Percentiles rank a stretch among this genome's conserved stretches.
Conservation (phyloP, 2,113 vertebrate species). For the Misgurnus mizolepis region DNA sequence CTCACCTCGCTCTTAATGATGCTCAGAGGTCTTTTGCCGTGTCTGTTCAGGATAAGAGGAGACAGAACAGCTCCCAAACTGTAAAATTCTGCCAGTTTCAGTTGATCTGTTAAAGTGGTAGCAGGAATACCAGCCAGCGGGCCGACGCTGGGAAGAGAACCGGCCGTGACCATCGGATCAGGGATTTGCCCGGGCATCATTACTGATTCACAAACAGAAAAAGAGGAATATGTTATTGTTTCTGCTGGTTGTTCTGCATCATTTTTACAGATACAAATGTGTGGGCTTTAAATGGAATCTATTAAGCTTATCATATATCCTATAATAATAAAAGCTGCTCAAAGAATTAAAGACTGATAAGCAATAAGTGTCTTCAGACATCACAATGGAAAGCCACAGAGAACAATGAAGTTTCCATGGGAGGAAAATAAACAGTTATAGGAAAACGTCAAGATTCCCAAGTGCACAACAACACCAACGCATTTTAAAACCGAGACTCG, state of each 20-base stretch:
- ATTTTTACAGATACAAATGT: neutral
- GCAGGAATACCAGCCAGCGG: conserved; percentile 87
- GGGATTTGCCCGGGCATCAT: conserved; percentile 99
- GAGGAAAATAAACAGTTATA: conserved; percentile 20
- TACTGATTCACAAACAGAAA: conserved; percentile 68
- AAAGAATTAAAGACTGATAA: neutral
- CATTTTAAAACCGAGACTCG: conserved; percentile 4
- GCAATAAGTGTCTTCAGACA: neutral
- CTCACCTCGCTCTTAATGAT: conserved; percentile 89
- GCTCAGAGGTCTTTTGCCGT: conserved; percentile 85
- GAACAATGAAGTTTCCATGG: conserved; percentile 24
- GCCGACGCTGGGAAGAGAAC: conserved; percentile 87
- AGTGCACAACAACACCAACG: conserved; percentile 34
- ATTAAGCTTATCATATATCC: too few relatives aligned
- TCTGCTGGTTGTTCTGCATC: too few relatives aligned
- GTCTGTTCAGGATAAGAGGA: conserved; percentile 85
- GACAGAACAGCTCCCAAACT: conserved; percentile 89
- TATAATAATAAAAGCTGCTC: too few relatives aligned
- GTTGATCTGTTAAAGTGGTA: conserved; percentile 87
- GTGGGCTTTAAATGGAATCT: too few relatives aligned
- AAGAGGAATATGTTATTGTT: neutral
- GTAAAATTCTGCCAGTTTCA: conserved; percentile 88
- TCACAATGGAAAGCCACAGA: conserved; percentile 23
- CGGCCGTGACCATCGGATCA: conserved; percentile 89
- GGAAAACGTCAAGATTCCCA: conserved; percentile 39